Percentiles rank a stretch among this genome's conserved stretches.
These are phyloP conservation scores for Odontothrips loti DNA, from an alignment of 2,888 invertebrate species.

Conservation along the genomic window DNA sequence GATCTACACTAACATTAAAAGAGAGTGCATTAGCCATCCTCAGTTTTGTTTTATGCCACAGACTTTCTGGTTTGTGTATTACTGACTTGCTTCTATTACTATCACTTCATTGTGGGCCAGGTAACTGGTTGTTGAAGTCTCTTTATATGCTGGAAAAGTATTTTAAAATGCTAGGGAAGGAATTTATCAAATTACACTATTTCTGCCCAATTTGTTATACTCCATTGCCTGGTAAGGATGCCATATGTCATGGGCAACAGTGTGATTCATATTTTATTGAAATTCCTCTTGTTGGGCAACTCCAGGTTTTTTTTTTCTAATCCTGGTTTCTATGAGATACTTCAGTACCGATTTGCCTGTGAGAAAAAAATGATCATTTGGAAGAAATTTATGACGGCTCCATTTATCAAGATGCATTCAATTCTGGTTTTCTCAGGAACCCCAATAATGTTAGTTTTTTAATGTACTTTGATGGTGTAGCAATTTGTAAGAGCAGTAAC, in stretches of 20 bases:
- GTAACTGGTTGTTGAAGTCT: not conserved
- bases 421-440: not conserved
- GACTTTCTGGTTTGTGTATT: not conserved
- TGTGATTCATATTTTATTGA: not conserved
- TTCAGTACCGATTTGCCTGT: not conserved
- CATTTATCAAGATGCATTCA: not conserved
- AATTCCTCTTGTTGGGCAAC: not conserved
- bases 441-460: not conserved
- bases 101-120: not conserved
- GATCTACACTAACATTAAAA: not conserved
- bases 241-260: not conserved
- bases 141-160: not conserved
- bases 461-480: not conserved
- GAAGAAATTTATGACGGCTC: not conserved
- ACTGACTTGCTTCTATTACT: not conserved
- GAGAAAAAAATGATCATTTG: not conserved
- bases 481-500: not conserved
- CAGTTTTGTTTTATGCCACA: not conserved
- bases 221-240: not conserved
- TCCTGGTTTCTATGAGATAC: not conserved
- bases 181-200: not conserved
- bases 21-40: not conserved
- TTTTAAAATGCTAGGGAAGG: not conserved
- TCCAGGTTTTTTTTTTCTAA: not conserved
- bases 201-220: not conserved